phyloP scores from a whole-genome alignment of 30 jellyfish, hydroid and myxozoan genomes.

The Pseudorhiza aurosa region DNA sequence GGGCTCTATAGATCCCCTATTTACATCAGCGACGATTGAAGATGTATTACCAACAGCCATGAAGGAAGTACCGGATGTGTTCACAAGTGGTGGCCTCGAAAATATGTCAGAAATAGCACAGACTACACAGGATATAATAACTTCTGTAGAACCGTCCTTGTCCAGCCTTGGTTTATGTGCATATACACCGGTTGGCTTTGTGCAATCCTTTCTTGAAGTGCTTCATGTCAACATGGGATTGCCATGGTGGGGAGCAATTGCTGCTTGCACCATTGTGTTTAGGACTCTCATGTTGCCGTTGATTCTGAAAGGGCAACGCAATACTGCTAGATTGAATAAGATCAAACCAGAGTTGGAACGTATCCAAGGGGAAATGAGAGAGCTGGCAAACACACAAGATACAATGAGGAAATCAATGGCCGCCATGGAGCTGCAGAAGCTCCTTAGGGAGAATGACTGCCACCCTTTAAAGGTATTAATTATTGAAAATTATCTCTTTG shows the following conservation, averaged over 20 bases:
- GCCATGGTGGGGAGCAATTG: constrained; percentile 98
- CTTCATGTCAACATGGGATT: constrained; percentile 73
- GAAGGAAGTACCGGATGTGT: constrained; percentile 25
- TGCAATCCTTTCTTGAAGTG: constrained; percentile 71
- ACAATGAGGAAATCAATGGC: constrained; percentile 84
- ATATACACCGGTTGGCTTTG: constrained; percentile 89
- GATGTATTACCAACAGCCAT: constrained; percentile 81
- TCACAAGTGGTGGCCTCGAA: constrained; percentile 14
- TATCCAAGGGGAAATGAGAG: constrained; percentile 85
- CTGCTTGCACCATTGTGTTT: constrained; percentile 74
- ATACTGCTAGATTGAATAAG: constrained; percentile 81
- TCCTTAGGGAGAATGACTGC: constrained; percentile 80
- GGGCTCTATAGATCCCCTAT: constrained; percentile 74
- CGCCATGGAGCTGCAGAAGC: constrained; percentile 86
- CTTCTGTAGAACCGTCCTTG: constrained; percentile 74
- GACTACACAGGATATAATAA: constrained; percentile 52
- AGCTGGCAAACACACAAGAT: constrained; percentile 78
- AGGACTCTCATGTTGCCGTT: constrained; percentile 83
- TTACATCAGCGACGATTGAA: constrained; percentile 50
- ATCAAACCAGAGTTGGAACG: constrained; percentile 86
- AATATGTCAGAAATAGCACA: constrained; percentile 11
- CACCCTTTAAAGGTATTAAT: constrained; percentile 84
- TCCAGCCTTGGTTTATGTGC: constrained; percentile 88
- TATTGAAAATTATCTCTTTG: too few species aligned
- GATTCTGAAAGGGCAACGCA: constrained; percentile 92